Evolutionary conservation across 2,888 invertebrate genomes (phyloP).

Genomic region (Osmoderma eremita): DNA sequence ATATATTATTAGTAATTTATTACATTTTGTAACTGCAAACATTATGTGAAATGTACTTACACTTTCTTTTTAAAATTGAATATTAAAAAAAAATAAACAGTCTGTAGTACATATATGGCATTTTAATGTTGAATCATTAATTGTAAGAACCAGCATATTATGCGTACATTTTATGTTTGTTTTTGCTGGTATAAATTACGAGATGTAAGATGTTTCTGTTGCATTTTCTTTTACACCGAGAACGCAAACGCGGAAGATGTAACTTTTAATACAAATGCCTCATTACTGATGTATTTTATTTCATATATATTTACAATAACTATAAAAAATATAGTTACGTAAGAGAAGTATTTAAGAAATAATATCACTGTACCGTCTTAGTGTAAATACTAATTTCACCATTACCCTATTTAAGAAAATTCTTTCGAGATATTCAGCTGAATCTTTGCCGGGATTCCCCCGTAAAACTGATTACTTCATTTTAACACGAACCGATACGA

Average conservation of each 20-base stretch:
- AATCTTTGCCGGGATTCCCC: neutral
- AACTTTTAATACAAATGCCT: too few species aligned
- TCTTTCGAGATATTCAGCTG: slow-evolving; percentile 6
- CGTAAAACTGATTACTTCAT: slow-evolving; percentile 4
- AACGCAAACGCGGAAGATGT: neutral
- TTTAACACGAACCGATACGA: neutral
- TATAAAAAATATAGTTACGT: slow-evolving; percentile 21
- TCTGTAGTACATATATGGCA: slow-evolving; percentile 31
- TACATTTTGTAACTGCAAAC: slow-evolving; percentile 57
- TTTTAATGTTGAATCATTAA: slow-evolving; percentile 36
- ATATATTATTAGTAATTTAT: slow-evolving; percentile 61
- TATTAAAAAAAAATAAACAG: slow-evolving; percentile 37
- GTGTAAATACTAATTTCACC: slow-evolving; percentile 48
- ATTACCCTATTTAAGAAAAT: slow-evolving; percentile 35
- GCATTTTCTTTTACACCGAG: slow-evolving; percentile 9
- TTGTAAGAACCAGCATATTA: slow-evolving; percentile 4
- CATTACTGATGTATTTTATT: slow-evolving; percentile 9
- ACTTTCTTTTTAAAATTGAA: slow-evolving; percentile 45
- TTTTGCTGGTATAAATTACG: slow-evolving; percentile 18
- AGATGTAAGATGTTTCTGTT: slow-evolving; percentile 15
- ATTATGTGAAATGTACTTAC: slow-evolving; percentile 61
- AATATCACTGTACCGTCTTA: slow-evolving; percentile 42
- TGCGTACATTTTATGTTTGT: slow-evolving; percentile 20
- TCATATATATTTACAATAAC: slow-evolving; percentile 22
- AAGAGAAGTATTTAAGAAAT: slow-evolving; percentile 36